Base-by-base conservation (phyloP, 2,888 invertebrate species). In the Ellobium chinense region DNA sequence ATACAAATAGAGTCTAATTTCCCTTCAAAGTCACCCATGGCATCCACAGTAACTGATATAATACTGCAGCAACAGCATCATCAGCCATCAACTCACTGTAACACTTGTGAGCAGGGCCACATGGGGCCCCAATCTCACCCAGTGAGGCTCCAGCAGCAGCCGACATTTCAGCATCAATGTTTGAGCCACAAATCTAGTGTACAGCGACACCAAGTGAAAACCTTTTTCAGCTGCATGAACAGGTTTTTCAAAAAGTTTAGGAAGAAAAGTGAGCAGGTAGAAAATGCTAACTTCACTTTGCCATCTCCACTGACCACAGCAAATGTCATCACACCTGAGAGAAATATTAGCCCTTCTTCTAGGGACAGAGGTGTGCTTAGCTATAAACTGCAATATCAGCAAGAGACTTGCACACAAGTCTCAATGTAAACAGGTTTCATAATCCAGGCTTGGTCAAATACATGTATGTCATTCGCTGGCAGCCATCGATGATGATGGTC, bases 211-310 rank as follows among this genome's bases (percentile, higher is more conserved):
- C 84, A 89, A 76, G 89, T 92, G 60, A 89, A 92, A 68, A 91
- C 91, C 4, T 93, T 93, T 88, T 92, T 93, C 12, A 91, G 90
- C 78, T 93, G 93, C 88, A 90, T 91, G 78, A 89, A 90, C 81
- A 89, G 89, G 85, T 85, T 91, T 74, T 89, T 90, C 14, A 87
- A 89, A 80, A 84, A 87, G 54, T 90, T 91, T 84, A 89, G 92
- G 83, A 84, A 92, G 88, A 89, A 91, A 83, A 80, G 31, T 12
- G 36, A 85, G 83, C 80, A 83, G 24, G 87, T 88, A 36, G 90
- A 90, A 80, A 88, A 89, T 29, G 91, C 91, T 81, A 91, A 91
- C 54, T 89, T 91, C 75, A 90, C 89, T 62, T 91, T 89, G n/a
- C 90, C 90, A 12, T 91, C 90, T 37, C 91, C 91, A 12, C 90